Percentiles rank a stretch among this genome's conserved stretches.
These are phyloP conservation scores for Branchellion lobata DNA, from an alignment of 2,888 invertebrate species.

Conservation along the genomic window DNA sequence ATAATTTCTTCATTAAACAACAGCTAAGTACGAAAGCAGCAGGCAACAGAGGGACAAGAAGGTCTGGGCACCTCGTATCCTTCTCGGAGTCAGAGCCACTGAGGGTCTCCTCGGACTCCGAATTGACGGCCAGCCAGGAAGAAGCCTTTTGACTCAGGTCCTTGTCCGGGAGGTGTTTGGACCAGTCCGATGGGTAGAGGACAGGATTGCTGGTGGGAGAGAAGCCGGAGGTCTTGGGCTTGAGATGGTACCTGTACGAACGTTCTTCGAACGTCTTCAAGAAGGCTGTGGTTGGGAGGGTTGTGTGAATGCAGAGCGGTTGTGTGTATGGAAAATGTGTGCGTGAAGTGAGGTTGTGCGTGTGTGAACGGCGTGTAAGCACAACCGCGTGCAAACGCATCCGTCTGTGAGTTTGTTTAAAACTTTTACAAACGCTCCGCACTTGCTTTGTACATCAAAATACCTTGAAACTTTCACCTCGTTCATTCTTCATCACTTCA, in stretches of 20 bases:
- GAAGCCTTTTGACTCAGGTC: conserved; percentile 10
- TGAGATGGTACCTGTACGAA: not conserved
- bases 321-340: too few species aligned
- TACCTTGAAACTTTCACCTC: too few species aligned
- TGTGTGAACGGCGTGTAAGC: not conserved
- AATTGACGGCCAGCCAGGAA: conserved; percentile 28
- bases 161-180: not conserved
- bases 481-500: too few species aligned
- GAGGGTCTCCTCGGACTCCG: conserved; percentile 40
- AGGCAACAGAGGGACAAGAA: too few species aligned
- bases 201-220: not conserved
- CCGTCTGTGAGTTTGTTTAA: too few species aligned
- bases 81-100: conserved; percentile 33
- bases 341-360: not conserved
- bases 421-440: too few species aligned
- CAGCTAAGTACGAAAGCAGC: too few species aligned
- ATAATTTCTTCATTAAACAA: too few species aligned
- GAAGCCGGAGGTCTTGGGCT: conserved; percentile 2
- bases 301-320: too few species aligned
- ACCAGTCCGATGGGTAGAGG: conserved; percentile 7
- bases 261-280: conserved; percentile 9
- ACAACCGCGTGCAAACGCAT: not conserved
- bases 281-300: not conserved
- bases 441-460: too few species aligned
- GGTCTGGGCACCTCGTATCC: not conserved